Evolutionary conservation across 2,113 vertebrate species (phyloP), one percentile per base, ranked within the genome.

Genomic region (Strix aluco): DNA sequence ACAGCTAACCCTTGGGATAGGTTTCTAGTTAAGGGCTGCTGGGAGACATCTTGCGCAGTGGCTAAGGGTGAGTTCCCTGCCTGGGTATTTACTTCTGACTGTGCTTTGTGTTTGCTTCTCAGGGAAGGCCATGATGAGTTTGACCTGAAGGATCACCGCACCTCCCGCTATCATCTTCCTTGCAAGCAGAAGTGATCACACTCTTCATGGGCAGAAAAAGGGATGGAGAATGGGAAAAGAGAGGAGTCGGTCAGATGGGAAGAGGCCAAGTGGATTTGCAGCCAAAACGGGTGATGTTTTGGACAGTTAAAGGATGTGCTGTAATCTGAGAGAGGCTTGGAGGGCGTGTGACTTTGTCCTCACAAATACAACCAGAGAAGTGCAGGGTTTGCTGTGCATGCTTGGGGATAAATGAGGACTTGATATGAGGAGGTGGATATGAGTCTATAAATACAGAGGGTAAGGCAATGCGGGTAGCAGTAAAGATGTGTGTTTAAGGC

Each of bases 111-210:
- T 86, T 97, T 91, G 66, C 49, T 57, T 96, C 87, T 93, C 96
- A 99, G 99, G 98, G 99, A 99, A 98, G 99, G 99, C 94, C 99
- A 99, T 79, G 98, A 99, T 97, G 98, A 99, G 96, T 99, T 98
- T 97, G 99, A 99, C 77, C 98, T 98, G 96, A 98, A 98, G 96
- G 99, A 99, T 80, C 99, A 99, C 95, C 98, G 86, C 90, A 99
- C 98, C 36, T 97, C 98, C 49, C 97, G 94, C 90, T 99, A 99
- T 96, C 95, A 73, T 44, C 98, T 98, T n/a, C 98, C 98, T 36
- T 95, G 91, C 92, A 98, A 95, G 57, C 51, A 95, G 52, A 94
- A 96, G 71, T 90, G 83, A 90, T 49, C n/a, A 15, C 20, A 12
- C 16, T 87, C 52, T 73, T 80, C 34, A 18, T 11, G 42, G 62